These are phyloP conservation scores for Ichneumoninae sp. DNA, from an alignment of 2,888 invertebrate genomes.

Conservation along the genomic window DNA sequence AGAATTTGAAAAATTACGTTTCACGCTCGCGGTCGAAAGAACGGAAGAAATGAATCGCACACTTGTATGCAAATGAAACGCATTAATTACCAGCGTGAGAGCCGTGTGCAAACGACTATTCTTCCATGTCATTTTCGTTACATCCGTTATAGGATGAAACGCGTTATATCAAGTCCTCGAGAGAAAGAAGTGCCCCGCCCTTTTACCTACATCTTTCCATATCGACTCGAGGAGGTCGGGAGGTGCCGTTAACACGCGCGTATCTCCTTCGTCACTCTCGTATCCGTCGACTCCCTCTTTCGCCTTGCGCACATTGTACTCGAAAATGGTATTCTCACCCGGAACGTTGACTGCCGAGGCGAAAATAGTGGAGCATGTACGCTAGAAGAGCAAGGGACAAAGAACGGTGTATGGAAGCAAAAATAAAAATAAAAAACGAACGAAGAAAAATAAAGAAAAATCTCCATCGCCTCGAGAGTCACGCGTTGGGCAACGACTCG, in stretches of 20 bases:
- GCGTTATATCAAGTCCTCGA: neutral
- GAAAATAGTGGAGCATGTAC: slow-evolving; percentile 9
- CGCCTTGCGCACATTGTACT: slow-evolving; percentile 11
- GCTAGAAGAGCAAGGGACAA: neutral
- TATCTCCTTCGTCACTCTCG: slow-evolving; percentile 35
- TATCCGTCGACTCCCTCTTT: slow-evolving; percentile 10
- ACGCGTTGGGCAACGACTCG: slow-evolving; percentile 58
- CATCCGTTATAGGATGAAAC: neutral
- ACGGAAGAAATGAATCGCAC: neutral
- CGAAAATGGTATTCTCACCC: neutral
- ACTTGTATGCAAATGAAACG: neutral
- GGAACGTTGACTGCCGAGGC: slow-evolving; percentile 3
- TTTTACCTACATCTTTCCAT: slow-evolving; percentile 46
- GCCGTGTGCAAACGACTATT: neutral
- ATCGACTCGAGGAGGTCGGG: slow-evolving; percentile 40
- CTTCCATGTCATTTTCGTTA: neutral
- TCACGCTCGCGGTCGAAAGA: neutral
- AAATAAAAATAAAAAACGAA: neutral
- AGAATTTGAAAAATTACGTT: neutral
- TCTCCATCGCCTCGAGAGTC: slow-evolving; percentile 55
- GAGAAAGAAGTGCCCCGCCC: slow-evolving; percentile 39
- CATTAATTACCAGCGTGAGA: neutral
- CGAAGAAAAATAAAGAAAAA: slow-evolving; percentile 32
- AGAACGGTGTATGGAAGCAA: slow-evolving; percentile 2
- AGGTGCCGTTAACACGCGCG: slow-evolving; percentile 38